Percentiles rank a stretch among this genome's conserved stretches.
Conservation (phyloP, 2,888 invertebrate species). For the Agriopis marginaria region DNA sequence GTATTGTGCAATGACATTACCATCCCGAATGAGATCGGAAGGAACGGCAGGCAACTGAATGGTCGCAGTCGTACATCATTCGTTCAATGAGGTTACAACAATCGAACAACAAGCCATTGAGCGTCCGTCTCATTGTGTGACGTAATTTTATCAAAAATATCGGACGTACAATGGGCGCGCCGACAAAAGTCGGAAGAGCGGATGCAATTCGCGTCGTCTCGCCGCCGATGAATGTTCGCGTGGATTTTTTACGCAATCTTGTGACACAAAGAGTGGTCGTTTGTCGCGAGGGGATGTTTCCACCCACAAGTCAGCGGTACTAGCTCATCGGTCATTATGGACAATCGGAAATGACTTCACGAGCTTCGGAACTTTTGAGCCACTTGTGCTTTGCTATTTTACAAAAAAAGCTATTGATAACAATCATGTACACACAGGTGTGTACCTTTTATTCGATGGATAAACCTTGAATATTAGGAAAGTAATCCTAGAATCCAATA, state of each 20-base stretch:
- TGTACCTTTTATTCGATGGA: slow-evolving; percentile 36
- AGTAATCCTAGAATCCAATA: neutral
- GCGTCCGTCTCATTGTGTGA: slow-evolving; percentile 75
- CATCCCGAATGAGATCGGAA: slow-evolving; percentile 76
- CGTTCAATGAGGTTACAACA: slow-evolving; percentile 81
- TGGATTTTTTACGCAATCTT: slow-evolving; percentile 77
- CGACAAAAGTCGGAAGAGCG: slow-evolving; percentile 86
- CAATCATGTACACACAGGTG: slow-evolving; percentile 72
- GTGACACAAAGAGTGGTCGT: slow-evolving; percentile 66
- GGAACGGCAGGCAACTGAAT: slow-evolving; percentile 65
- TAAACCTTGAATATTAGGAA: neutral
- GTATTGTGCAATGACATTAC: slow-evolving; percentile 70
- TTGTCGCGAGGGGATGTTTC: slow-evolving; percentile 84
- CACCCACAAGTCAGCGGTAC: slow-evolving; percentile 81
- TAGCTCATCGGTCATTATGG: slow-evolving; percentile 79
- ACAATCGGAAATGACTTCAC: slow-evolving; percentile 81
- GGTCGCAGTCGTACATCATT: slow-evolving; percentile 75
- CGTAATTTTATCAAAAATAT: slow-evolving; percentile 86
- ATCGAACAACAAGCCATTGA: slow-evolving; percentile 82
- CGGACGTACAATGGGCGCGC: slow-evolving; percentile 74
- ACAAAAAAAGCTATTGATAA: slow-evolving; percentile 51
- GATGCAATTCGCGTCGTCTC: slow-evolving; percentile 83
- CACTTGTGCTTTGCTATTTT: slow-evolving; percentile 66
- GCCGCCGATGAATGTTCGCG: slow-evolving; percentile 74
- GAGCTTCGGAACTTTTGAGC: slow-evolving; percentile 75